Base-by-base conservation (phyloP, 2,797 vertebrate genomes). In the Telmatherina bonti region DNA sequence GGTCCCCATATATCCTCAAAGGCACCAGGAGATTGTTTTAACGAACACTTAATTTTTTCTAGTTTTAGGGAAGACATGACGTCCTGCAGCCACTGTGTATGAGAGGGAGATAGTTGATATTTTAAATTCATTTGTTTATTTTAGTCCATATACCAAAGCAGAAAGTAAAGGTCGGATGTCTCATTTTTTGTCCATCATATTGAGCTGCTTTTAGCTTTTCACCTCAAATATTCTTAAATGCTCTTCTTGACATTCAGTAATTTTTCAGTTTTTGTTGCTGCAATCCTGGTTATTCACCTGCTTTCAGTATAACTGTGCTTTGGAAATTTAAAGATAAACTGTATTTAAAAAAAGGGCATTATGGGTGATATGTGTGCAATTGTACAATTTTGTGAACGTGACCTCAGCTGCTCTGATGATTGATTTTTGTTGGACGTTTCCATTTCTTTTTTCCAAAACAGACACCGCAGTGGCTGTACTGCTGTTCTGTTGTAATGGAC, bases 401-500 rank as follows among this genome's bases (percentile, higher is more conserved):
- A 58, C 38, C 66, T 58, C 41, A 54, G 62, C 72, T 45, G 59
- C 62, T 22, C 53, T 72, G 29, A 31, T 11, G 61, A 65, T 60
- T 11, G 70, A 67, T 55, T 81, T 76, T 27, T 65, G 56, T 53
- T 71, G 36, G 62, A 70, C 31, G 64, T 54, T 79, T 61, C 22
- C 41, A 43, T 65, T 64, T 62, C 52, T 68, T 38, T n/a, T 68
- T 70, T 67, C 74, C 54, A 35, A 72, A 66, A 52, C 38, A 76
- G 53, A 79, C 62, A 66, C 58, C 59, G 69, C 64, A 59, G 66
- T 41, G 70, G 68, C 62, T 70, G 49, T 12, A 79, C 76, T 71
- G 55, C 70, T 67, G 70, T 58, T 71, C 60, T 62, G 72, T 41
- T 83, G 76, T 75, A 85, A 86, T 79, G 64, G 79, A 69, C 7